phyloP scores from a whole-genome alignment of 1,140 invertebrate species.

The Hycleus phaleratus region DNA sequence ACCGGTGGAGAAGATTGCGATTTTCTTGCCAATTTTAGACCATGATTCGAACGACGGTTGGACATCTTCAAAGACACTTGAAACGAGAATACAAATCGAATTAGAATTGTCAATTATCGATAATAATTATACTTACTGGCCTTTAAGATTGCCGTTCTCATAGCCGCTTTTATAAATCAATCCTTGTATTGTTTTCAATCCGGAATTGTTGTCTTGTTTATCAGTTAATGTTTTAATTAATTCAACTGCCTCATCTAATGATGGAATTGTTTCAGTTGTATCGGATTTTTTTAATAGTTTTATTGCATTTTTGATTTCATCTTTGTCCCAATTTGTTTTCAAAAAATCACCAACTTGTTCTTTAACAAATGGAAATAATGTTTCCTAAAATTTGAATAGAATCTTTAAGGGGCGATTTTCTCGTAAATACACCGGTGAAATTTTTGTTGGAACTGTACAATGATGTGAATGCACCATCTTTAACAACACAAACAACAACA shows the following conservation, averaged over 20 bases:
- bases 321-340: constrained; percentile 59
- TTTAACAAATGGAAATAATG: constrained; percentile 72
- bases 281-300: constrained; percentile 35
- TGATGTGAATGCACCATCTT: constrained; percentile 30
- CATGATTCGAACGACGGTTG: constrained; percentile 62
- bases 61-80: constrained; percentile 83
- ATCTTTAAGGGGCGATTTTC: not conserved
- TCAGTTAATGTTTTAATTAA: constrained; percentile 71
- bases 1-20: constrained; percentile 89
- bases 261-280: constrained; percentile 41
- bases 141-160: constrained; percentile 63
- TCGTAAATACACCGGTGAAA: not conserved
- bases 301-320: constrained; percentile 61
- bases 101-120: constrained; percentile 27
- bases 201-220: constrained; percentile 66
- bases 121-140: constrained; percentile 68
- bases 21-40: constrained; percentile 53
- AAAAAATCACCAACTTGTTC: constrained; percentile 65
- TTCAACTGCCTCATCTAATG: constrained; percentile 51
- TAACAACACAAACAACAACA: constrained; percentile 16
- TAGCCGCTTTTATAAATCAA: constrained; percentile 83
- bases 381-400: constrained; percentile 49
- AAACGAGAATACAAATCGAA: too few relatives aligned
- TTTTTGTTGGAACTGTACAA: constrained; percentile 30
- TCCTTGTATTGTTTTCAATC: constrained; percentile 81